Evolutionary conservation across 2,888 invertebrate species (phyloP), one percentile per base, ranked within the genome.

Genomic region (Epicampocera succincta): DNA sequence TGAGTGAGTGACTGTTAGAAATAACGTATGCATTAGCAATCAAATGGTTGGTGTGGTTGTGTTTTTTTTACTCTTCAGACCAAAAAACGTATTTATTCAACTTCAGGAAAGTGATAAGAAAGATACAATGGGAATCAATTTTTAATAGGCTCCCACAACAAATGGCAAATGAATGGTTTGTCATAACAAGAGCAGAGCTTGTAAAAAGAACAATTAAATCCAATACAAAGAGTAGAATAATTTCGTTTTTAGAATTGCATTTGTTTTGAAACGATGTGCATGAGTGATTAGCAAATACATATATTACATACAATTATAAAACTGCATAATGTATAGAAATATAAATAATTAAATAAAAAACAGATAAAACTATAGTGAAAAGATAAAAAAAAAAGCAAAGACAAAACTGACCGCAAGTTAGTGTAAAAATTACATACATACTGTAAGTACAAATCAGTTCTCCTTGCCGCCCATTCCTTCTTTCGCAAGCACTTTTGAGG

Each of bases 101-200:
- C 25, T 60, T 40, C 25, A 71, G 50, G 50, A 13, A 56, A 68
- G 66, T 66, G 78, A 78, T 78, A 82, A 78, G 78, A 75, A 82
- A 78, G 78, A 75, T 82, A 82, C 60, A 69, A 82, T 78, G 78
- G 69, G 74, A 82, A 82, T 60, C 65, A 61, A 71, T 75, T 60
- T 74, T 66, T 42, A 44, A 71, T 61, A 42, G 71, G 65, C 65
- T 78, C 69, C 65, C 82, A 77, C 61, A 69, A 56, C n/a, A 25
- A 56, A 65, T 29, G 19, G 19, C 63, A 72, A 63, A 58, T 9
- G 44, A 60, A 63, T 65, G 29, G 71, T 54, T 75, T 69, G 63
- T 75, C 56, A 75, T 68, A 63, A 58, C 40, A n/a, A 56, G 50
- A 48, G 15, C 21, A 50, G 69, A 65, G 71, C 61, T 80, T 65